Evolutionary conservation across 2,797 vertebrate genomes (phyloP), one percentile per base, ranked within the genome.

Genomic region (Rhyacichthys aspro): DNA sequence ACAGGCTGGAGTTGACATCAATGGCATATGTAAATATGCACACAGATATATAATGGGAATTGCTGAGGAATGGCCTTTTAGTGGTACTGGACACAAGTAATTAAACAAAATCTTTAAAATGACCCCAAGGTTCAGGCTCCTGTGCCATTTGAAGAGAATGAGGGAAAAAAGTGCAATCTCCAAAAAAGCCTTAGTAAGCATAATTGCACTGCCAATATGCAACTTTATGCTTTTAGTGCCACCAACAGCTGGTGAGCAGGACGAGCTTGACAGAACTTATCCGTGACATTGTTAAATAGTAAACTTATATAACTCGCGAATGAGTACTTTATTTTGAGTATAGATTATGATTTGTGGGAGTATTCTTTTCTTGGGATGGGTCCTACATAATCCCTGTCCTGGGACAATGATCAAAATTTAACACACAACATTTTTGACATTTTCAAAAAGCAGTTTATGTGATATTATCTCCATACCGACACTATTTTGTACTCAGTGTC

Each of bases 11-110:
- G 59, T 67, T 58, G 73, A 78, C 71, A 68, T 47, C 48, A 28
- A 32, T 43, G 43, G 7, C 58, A 39, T 33, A 41, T 52, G 50
- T 50, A 70, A 70, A 70, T 59, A 67, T 42, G 49, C 62, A 39
- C 54, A 76, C 63, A 70, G 70, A 70, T 71, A 28, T 28, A 56
- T 62, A 65, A 65, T 17, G 44, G 49, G 62, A 73, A 57, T 65
- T 67, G 70, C 37, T 64, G 47, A 56, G 33, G 38, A 39, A 43
- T 39, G 43, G 10, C 41, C 48, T 74, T 41, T 49, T 34, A 57
- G 65, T 43, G n/a, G 5, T 43, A 17, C 11, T 7, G 23, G 9
- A 50, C 19, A 5, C 8, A 19, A 45, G 39, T 7, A 39, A 32
- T 34, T 37, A 37, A 50, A 19, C 33, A 59, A 46, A 0, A 2